Evolutionary conservation across 2,888 invertebrate species (phyloP).

Genomic region (Perizoma affinitatum): DNA sequence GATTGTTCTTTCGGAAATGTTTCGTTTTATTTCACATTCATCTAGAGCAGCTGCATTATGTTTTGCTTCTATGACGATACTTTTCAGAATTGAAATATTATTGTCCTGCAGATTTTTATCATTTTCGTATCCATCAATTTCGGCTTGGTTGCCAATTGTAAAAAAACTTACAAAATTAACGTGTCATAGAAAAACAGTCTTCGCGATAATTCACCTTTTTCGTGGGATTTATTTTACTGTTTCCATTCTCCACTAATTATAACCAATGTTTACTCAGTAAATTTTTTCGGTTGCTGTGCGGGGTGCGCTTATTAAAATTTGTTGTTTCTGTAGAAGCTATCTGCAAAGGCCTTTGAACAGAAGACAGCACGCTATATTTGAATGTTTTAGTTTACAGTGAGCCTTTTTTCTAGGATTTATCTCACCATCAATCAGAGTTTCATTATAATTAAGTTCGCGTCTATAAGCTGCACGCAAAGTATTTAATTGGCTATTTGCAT

Average conservation of each 20-base stretch:
- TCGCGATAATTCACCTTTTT: constrained; percentile 4
- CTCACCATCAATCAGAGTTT: constrained; percentile 43
- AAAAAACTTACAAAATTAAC: neutral
- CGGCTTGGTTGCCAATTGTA: neutral
- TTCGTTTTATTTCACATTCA: constrained; percentile 53
- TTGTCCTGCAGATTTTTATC: constrained; percentile 1
- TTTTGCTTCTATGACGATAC: constrained; percentile 25
- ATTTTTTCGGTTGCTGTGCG: too few relatives aligned
- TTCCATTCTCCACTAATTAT: constrained; percentile 1
- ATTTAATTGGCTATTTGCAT: constrained; percentile 66
- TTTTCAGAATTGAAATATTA: constrained; percentile 4
- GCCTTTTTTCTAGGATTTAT: constrained; percentile 34
- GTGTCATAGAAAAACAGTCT: neutral
- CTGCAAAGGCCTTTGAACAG: too few relatives aligned
- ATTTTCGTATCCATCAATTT: constrained; percentile 14
- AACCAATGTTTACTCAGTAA: neutral
- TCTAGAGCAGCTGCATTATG: constrained; percentile 45
- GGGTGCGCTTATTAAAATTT: too few relatives aligned
- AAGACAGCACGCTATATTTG: neutral
- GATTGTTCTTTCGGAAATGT: constrained; percentile 55
- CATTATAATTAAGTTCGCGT: constrained; percentile 40
- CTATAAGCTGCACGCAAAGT: constrained; percentile 32
- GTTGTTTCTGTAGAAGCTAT: too few relatives aligned
- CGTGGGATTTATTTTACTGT: constrained; percentile 33
- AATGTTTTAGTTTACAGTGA: constrained; percentile 8